phyloP scores from a whole-genome alignment of 1,140 invertebrate genomes.

The Cryptotermes secundus region DNA sequence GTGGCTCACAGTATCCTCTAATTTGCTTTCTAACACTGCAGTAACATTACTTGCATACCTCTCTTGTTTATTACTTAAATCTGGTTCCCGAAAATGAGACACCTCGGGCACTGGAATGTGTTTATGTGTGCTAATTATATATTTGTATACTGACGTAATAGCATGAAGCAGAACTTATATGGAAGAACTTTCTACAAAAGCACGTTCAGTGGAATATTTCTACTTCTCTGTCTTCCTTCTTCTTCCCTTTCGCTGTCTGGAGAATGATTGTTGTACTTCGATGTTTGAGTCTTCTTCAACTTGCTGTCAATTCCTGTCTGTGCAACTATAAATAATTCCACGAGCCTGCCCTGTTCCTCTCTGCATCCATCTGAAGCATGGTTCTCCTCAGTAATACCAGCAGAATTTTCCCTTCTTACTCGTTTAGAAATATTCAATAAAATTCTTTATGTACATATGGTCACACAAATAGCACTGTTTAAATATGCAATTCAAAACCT shows the following conservation, averaged over 20 bases:
- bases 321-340: neutral
- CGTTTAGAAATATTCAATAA: too few relatives aligned
- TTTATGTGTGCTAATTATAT: neutral
- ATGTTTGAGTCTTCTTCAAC: constrained; percentile 5
- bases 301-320: neutral
- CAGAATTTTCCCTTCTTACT: neutral
- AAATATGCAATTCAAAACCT: neutral
- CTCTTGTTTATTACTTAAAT: neutral
- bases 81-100: neutral
- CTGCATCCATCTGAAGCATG: neutral
- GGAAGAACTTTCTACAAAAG: neutral
- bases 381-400: neutral
- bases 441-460: neutral
- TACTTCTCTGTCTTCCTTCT: neutral
- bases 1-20: neutral
- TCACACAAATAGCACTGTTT: neutral
- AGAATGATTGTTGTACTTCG: neutral
- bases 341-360: neutral
- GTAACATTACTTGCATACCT: neutral
- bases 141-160: neutral
- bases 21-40: neutral
- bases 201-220: neutral
- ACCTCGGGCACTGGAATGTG: neutral
- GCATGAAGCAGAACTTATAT: neutral
- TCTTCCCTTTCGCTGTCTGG: neutral